Percentiles rank a stretch among this genome's conserved stretches.
Evolutionary conservation across 2,113 vertebrate genomes (phyloP).

Genomic region (Gasterosteus aculeatus): DNA sequence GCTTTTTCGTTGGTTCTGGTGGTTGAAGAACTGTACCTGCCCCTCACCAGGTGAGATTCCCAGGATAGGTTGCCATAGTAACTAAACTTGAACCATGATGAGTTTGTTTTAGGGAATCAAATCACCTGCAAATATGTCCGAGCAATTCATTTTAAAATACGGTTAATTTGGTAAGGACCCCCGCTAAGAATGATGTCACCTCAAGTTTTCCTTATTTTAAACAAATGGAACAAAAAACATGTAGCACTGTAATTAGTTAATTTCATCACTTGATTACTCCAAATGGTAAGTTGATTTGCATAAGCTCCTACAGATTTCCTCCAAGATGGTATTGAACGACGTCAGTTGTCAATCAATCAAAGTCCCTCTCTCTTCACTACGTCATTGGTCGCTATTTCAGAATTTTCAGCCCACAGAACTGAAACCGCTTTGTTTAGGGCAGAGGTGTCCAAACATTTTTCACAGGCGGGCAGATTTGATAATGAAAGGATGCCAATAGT

Average conservation of each 20-base stretch:
- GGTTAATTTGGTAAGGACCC: no score
- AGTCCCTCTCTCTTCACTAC: constrained; percentile 18
- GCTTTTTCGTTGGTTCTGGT: no score
- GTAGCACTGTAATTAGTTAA: neutral
- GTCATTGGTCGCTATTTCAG: constrained; percentile 1
- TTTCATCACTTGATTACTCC: neutral
- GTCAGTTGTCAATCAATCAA: constrained; percentile 7
- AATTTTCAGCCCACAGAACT: no score
- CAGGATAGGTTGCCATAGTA: no score
- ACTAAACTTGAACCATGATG: no score
- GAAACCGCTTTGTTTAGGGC: no score
- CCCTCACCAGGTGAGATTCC: no score
- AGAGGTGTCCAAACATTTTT: no score
- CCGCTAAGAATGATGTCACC: neutral
- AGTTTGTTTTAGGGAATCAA: no score
- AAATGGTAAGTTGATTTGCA: neutral
- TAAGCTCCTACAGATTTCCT: neutral
- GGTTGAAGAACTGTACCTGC: no score
- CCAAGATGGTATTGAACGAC: neutral
- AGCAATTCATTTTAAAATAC: no score
- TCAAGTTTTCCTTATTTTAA: neutral
- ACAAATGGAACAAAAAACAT: neutral
- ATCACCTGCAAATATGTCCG: no score
- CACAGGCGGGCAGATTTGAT: neutral
- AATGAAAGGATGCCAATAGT: neutral